A percentile compares a stretch with the other conserved stretches of the same genome.
These are phyloP conservation scores for Hydroisotoma schaefferi DNA, from an alignment of 2,888 invertebrate species.

Conservation along the genomic window DNA sequence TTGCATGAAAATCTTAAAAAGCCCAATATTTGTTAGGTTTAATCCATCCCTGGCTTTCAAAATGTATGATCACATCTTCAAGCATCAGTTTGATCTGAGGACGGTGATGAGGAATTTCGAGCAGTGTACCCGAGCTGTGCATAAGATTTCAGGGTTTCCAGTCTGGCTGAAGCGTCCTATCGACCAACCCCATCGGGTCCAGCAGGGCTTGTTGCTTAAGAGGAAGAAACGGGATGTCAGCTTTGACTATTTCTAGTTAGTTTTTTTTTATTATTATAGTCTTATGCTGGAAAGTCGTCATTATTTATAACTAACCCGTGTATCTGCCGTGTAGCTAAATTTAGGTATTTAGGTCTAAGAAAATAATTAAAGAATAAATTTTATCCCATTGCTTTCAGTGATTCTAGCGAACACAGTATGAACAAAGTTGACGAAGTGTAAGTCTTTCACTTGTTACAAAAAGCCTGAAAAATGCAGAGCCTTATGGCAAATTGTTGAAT, in stretches of 20 bases:
- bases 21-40: conserved; percentile 22
- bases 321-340: no score
- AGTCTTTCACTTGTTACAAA: no score
- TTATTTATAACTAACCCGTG: no score
- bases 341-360: no score
- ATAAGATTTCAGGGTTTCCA: conserved; percentile 29
- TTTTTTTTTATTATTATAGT: not conserved
- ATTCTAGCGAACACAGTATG: no score
- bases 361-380: no score
- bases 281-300: not conserved
- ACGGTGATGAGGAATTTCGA: conserved; percentile 40
- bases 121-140: conserved; percentile 32
- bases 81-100: conserved; percentile 34
- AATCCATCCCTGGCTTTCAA: conserved; percentile 36
- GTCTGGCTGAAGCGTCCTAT: conserved; percentile 41
- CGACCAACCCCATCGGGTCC: conserved; percentile 28
- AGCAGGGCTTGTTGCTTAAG: not conserved
- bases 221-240: not conserved
- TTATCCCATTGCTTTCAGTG: no score
- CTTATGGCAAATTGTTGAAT: no score
- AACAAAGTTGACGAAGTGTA: no score
- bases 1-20: no score
- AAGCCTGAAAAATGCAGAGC: no score
- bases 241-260: not conserved
- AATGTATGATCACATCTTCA: conserved; percentile 37